Base-by-base conservation (phyloP, 2,797 vertebrate species). In the Schizothorax lantsangensis region DNA sequence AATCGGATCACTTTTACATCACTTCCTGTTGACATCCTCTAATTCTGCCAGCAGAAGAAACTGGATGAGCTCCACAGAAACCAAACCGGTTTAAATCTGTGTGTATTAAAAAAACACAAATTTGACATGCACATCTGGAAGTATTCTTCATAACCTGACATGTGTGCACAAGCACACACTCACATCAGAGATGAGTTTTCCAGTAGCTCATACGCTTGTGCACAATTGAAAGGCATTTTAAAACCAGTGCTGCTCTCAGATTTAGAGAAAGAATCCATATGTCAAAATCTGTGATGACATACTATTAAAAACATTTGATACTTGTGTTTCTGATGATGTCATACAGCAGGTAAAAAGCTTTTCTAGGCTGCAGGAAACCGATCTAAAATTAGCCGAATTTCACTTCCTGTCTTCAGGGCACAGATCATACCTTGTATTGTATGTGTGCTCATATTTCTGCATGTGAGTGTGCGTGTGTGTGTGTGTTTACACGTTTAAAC, bases 21-120 rank as follows among this genome's bases (percentile, higher is more conserved):
- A 89, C 59, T 78, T 87, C 40, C 79, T 88, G 78, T 89, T 91
- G 89, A 26, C 69, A 78, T 87, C 19, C 54, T 62, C 66, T 49
- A 86, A 71, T 82, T 45, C 49, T 79, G n/a, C 15, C 14, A 47
- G 38, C 14, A 40, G 5, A 85, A 62, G 19, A 45, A 79, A 72
- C 54, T 15, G 38, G 59, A 43, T 57, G 2, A 80, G 64, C 23
- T 68, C 33, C 17, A 9, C 33, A 54, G 47, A 54, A 40, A 57
- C 47, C 5, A 78, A 84, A 5, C 45, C 21, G 23, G 19, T 71
- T 71, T 38, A 47, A 72, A 38, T 71, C 52, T 26, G 74, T 36
- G 52, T 30, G 9, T 57, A 57, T 62, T 59, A 3, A 78, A 30
- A 82, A 45, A 82, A 83, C 66, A 7, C 87, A 45, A 30, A 40